Evolutionary conservation across 2,888 invertebrate genomes (phyloP).

Genomic region (Drosophila paracracens): DNA sequence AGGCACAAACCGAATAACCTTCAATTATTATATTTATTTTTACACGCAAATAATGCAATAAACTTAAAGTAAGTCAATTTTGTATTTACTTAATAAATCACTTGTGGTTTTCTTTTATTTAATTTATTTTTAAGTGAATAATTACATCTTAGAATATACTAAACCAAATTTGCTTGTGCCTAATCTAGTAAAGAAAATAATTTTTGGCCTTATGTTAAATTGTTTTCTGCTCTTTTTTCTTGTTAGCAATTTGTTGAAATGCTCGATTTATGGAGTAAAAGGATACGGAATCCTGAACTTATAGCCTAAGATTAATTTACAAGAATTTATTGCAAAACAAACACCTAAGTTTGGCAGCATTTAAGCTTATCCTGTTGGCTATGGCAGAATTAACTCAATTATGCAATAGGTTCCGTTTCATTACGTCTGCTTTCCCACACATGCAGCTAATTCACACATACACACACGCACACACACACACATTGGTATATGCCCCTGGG

Average conservation of each 20-base stretch:
- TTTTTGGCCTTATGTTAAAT: background rate
- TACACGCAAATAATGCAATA: background rate
- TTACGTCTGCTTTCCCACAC: slow-evolving; percentile 65
- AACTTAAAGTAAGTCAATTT: background rate
- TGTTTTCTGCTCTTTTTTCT: background rate
- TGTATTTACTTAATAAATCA: background rate
- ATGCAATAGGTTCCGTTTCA: slow-evolving; percentile 78
- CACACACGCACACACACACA: slow-evolving; percentile 5
- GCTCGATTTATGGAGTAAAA: background rate
- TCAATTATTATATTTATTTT: background rate
- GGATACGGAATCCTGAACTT: background rate
- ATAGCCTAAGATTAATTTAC: background rate
- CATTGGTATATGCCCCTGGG: slow-evolving; percentile 39
- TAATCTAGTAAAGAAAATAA: background rate
- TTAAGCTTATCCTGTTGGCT: slow-evolving; percentile 27
- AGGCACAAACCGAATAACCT: background rate
- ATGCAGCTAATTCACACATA: slow-evolving; percentile 19
- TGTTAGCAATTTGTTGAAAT: background rate
- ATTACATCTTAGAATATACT: too few relatives aligned
- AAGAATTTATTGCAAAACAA: background rate
- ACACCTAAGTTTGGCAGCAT: slow-evolving; percentile 16
- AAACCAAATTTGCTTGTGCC: background rate
- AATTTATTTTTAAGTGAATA: background rate
- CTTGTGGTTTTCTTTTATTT: background rate
- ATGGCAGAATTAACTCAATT: slow-evolving; percentile 67